phyloP scores from a whole-genome alignment of 23 tunicate species.

The Oikopleura vanhoeffeni region DNA sequence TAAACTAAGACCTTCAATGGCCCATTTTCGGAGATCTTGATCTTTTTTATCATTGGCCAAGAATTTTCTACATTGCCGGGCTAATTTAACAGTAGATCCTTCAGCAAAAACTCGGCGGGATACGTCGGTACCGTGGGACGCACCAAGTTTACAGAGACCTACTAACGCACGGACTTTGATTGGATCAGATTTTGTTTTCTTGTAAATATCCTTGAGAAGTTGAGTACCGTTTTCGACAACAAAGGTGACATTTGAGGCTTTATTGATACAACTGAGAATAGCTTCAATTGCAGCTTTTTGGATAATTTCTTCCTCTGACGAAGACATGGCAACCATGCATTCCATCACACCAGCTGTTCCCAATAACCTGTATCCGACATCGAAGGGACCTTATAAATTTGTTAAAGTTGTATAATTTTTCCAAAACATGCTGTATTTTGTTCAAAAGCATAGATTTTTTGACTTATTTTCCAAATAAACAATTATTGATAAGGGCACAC shows the following conservation, averaged over 20 bases:
- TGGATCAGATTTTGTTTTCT: slow-evolving; percentile 37
- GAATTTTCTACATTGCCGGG: slow-evolving; percentile 72
- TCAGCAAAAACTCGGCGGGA: slow-evolving; percentile 65
- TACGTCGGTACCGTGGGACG: slow-evolving; percentile 83
- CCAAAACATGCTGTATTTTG: too few relatives aligned
- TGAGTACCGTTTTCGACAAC: slow-evolving; percentile 82
- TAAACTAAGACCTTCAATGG: slow-evolving; percentile 85
- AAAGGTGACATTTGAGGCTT: slow-evolving; percentile 67
- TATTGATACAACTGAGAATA: slow-evolving; percentile 60
- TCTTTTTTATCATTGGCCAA: slow-evolving; percentile 39
- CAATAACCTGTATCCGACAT: slow-evolving; percentile 47
- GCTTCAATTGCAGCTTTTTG: slow-evolving; percentile 89
- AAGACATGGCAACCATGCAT: slow-evolving; percentile 93
- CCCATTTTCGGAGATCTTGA: slow-evolving; percentile 77
- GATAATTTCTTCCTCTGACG: slow-evolving; percentile 55
- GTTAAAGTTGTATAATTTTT: too few relatives aligned
- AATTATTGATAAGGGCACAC: too few relatives aligned
- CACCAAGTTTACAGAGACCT: slow-evolving; percentile 78
- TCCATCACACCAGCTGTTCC: slow-evolving; percentile 81
- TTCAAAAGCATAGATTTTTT: too few relatives aligned
- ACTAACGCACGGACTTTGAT: slow-evolving; percentile 52
- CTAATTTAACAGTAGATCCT: slow-evolving; percentile 59
- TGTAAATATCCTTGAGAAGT: slow-evolving; percentile 55
- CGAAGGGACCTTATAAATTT: slow-evolving; percentile 94
- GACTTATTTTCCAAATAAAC: too few relatives aligned